These are phyloP conservation scores for Tokudaia muenninki DNA, from an alignment of 2,797 vertebrate genomes.

Conservation along the genomic window DNA sequence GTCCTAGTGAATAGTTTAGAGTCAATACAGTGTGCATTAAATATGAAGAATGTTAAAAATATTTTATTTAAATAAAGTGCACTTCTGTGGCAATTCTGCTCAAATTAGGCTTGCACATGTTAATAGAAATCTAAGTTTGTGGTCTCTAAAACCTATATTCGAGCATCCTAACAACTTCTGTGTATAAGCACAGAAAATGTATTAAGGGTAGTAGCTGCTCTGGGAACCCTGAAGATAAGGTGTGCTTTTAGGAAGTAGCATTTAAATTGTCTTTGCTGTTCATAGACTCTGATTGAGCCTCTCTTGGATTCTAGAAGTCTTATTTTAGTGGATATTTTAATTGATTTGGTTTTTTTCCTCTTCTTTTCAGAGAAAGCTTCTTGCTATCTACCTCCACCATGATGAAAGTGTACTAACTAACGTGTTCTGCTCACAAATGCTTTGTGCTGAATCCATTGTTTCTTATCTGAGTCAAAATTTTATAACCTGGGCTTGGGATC, in stretches of 20 bases:
- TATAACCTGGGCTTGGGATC: constrained; percentile 99
- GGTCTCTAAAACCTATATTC: constrained; percentile 7
- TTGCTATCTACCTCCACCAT: constrained; percentile 99
- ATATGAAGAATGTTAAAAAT: constrained; percentile 46
- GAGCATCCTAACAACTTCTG: constrained; percentile 14
- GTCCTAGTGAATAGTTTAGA: constrained; percentile 60
- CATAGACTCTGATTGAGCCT: constrained; percentile 6
- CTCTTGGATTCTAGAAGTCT: constrained; percentile 57
- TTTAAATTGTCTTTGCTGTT: constrained; percentile 66
- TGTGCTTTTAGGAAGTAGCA: constrained; percentile 25
- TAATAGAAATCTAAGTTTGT: constrained; percentile 17
- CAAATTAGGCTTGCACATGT: constrained; percentile 25
- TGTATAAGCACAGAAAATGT: constrained; percentile 50
- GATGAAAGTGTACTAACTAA: constrained; percentile 99
- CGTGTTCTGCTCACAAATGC: constrained; percentile 99
- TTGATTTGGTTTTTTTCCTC: constrained; percentile 70
- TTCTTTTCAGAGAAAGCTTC: constrained; percentile 96
- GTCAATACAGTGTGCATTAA: constrained; percentile 44
- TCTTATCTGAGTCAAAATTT: constrained; percentile 99
- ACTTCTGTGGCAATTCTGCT: constrained; percentile 47
- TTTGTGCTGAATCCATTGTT: constrained; percentile 99
- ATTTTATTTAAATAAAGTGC: constrained; percentile 63
- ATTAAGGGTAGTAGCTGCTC: constrained; percentile 43
- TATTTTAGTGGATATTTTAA: constrained; percentile 59
- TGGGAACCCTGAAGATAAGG: constrained; percentile 42